phyloP scores from a whole-genome alignment of 2,113 vertebrate species.

The Syngnathoides biaculeatus region DNA sequence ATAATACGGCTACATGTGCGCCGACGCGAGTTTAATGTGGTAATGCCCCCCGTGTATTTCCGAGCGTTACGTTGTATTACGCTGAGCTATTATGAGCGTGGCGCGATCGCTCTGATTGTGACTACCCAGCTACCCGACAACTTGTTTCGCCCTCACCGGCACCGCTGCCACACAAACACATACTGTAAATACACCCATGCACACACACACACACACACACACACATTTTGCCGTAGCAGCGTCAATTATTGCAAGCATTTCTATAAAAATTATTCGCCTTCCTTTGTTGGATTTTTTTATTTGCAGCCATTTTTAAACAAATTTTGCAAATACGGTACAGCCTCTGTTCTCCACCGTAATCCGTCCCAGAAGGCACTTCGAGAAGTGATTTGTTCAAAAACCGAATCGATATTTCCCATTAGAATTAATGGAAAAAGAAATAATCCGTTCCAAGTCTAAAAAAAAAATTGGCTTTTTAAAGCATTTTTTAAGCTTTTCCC shows the following conservation, averaged over 20 bases:
- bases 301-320: neutral
- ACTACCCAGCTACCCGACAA: slow-evolving; percentile 23
- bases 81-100: slow-evolving; percentile 53
- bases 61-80: slow-evolving; percentile 59
- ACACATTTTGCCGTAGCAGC: slow-evolving; percentile 11
- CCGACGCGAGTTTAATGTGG: slow-evolving; percentile 54
- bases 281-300: neutral
- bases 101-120: slow-evolving; percentile 22
- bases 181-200: neutral
- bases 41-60: slow-evolving; percentile 69
- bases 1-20: slow-evolving; percentile 50
- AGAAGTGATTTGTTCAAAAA: too few species aligned
- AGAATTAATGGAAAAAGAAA: too few species aligned
- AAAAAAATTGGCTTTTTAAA: too few species aligned
- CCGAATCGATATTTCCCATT: too few species aligned
- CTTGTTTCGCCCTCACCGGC: neutral
- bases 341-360: too few species aligned
- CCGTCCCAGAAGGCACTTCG: too few species aligned
- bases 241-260: neutral
- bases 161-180: slow-evolving; percentile 6
- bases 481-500: too few species aligned
- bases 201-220: slow-evolving; percentile 30
- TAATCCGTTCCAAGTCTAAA: too few species aligned
- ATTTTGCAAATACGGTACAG: neutral
- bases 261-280: neutral